Base-by-base conservation (phyloP, 1,140 invertebrate genomes). In the Cherax quadricarinatus region DNA sequence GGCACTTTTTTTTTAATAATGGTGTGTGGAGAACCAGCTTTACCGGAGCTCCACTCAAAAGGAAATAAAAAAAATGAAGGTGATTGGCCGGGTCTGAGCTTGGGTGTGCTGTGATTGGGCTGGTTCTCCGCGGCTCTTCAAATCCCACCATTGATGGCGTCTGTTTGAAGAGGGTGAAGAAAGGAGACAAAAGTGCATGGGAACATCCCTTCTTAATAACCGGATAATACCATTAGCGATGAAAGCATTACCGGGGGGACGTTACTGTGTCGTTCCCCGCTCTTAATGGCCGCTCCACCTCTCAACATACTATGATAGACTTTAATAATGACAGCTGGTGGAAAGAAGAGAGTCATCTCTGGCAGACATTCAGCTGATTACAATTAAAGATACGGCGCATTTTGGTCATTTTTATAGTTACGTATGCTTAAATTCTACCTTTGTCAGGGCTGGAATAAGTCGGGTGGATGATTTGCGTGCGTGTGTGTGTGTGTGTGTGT, bases 151-250 rank as follows among this genome's bases (percentile, higher is more conserved):
- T 91, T 91, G 70, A 91, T 86, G 49, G 89, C 83, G 75, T 91
- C 89, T 91, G 89, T 91, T 91, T 91, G 89, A 91, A 91, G 89
- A 91, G 89, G 83, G n/a, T 30, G 62, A 91, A 91, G 81, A 86
- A 78, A 75, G 84, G 84, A 86, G 75, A 88, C 73, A 91, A 91
- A 91, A 86, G 89, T 91, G 73, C 89, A 78, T 91, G 89, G 89
- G 89, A 91, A 91, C 89, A 86, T 86, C 89, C 89, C 75, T 91
- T 80, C 89, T 91, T 91, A 91, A 91, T 91, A 91, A 91, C 89
- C 89, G 89, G 89, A 91, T 91, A 91, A 91, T 91, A 73, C 89
- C 89, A 91, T 91, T 91, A 91, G 89, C 24, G 89, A 91, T 91
- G 89, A 91, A 91, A 86, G 89, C 84, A 91, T 86, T 30, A 81